Evolutionary conservation across 2,113 vertebrate species (phyloP).

Genomic region (Pachypanchax playfairii): DNA sequence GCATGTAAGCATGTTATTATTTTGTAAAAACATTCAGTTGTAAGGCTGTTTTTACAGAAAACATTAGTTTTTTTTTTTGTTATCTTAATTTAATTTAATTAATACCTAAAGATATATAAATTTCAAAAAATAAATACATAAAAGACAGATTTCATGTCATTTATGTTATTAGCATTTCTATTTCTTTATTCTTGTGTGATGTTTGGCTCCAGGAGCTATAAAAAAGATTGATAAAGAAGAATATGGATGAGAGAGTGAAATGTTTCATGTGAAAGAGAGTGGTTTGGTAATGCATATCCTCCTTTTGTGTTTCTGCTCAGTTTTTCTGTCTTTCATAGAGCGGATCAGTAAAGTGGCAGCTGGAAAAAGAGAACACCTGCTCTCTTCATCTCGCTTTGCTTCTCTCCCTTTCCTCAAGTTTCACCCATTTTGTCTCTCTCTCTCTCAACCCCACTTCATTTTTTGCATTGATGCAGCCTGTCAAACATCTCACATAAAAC

Average conservation of each 20-base stretch:
- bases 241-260: constrained; percentile 41
- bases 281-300: constrained; percentile 63
- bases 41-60: neutral
- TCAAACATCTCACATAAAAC: constrained; percentile 52
- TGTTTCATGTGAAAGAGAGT: constrained; percentile 45
- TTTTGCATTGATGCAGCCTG: constrained; percentile 62
- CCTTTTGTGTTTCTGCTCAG: constrained; percentile 54
- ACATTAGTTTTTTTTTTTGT: too few relatives aligned
- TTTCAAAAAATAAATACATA: too few relatives aligned
- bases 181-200: neutral
- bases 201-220: constrained; percentile 33
- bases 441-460: constrained; percentile 40
- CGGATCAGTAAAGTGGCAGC: constrained; percentile 77
- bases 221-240: constrained; percentile 4
- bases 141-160: constrained; percentile 1
- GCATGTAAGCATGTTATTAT: constrained; percentile 1
- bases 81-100: too few relatives aligned
- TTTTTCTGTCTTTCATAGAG: constrained; percentile 59
- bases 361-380: constrained; percentile 77
- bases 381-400: constrained; percentile 65
- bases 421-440: constrained; percentile 56
- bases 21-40: neutral
- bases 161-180: constrained; percentile 9
- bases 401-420: constrained; percentile 48
- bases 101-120: too few relatives aligned